Evolutionary conservation across 2,797 vertebrate species (phyloP), one percentile per base, ranked within the genome.

Genomic region (Catharus ustulatus): DNA sequence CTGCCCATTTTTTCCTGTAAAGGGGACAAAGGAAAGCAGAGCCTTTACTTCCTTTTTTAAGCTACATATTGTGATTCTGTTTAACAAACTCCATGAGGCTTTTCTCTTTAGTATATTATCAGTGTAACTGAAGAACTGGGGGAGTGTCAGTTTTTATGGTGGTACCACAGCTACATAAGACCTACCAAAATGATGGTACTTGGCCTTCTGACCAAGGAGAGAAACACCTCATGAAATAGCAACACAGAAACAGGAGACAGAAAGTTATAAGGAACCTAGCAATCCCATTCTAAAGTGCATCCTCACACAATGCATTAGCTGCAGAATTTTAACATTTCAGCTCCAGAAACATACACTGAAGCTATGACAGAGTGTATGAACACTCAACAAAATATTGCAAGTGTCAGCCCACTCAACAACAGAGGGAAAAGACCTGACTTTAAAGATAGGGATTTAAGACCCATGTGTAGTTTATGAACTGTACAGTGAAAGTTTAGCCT

Each of bases 401-500:
- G 34, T 32, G 30, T 75, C 4, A 0, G 67, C 36, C 24, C 58
- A 81, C 49, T 88, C 72, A 73, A 49, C 48, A 81, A 34, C 73
- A 88, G 27, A 76, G 62, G 3, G 30, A 51, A 84, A 84, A 85
- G 36, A 82, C 34, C 52, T 1, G 14, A 84, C 29, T 71, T 95
- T 92, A 84, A 93, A 80, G 71, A 55, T 75, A 84, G 75, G 26
- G 48, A 80, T 61, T 68, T 92, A 79, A 94, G 92, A 81, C 27
- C 26, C 10, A 3, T 6, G 13, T 29, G 22, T 68, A 89, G 73
- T 95, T 95, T 95, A 96, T 91, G 91, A 96, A 93, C 55, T 90
- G 89, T 77, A 90, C 66, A 84, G 91, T 81, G 67, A 79, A 97
- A 94, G 66, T 87, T 96, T 91, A 77, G 77, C 79, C 82, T 52